Conservation (phyloP, 2,797 vertebrate genomes). For the Coilia nasus region DNA sequence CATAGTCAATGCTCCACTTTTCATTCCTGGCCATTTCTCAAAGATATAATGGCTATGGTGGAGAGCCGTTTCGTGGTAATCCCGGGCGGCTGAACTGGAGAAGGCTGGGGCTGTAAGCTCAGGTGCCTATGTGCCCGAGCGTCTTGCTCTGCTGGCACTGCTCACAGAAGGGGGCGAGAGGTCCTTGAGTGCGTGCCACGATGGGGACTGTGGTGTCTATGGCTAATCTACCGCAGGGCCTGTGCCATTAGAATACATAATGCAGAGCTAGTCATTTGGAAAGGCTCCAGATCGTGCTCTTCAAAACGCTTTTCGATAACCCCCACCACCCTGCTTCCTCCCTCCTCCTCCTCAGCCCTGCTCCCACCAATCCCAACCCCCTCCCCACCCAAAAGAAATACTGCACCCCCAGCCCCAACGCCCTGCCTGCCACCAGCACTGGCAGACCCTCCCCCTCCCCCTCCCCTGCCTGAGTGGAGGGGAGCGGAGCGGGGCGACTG, state of each 20-base stretch:
- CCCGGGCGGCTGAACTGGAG: background rate
- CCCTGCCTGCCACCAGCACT: slow-evolving; percentile 62
- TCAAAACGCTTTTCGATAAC: slow-evolving; percentile 74
- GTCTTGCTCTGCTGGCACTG: background rate
- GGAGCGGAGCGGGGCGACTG: slow-evolving; percentile 47
- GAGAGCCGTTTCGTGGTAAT: background rate
- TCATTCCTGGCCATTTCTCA: background rate
- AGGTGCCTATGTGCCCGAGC: background rate
- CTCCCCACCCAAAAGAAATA: slow-evolving; percentile 24
- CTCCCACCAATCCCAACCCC: slow-evolving; percentile 11
- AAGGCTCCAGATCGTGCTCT: slow-evolving; percentile 75
- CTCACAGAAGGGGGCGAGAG: background rate
- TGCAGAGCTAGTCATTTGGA: slow-evolving; percentile 74
- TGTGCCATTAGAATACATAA: slow-evolving; percentile 69
- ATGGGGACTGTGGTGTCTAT: slow-evolving; percentile 45
- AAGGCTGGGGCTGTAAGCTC: background rate
- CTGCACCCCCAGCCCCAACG: slow-evolving; percentile 26
- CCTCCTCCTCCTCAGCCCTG: slow-evolving; percentile 42
- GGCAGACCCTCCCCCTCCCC: slow-evolving; percentile 44
- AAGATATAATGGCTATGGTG: background rate
- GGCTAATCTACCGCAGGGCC: slow-evolving; percentile 57
- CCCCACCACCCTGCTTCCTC: slow-evolving; percentile 42
- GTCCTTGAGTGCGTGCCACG: background rate
- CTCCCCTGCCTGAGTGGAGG: slow-evolving; percentile 51
- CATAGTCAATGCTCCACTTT: background rate